A percentile compares a stretch with the other conserved stretches of the same genome.
Conservation (phyloP, 2,888 invertebrate species). For the Agapostemon virescens region DNA sequence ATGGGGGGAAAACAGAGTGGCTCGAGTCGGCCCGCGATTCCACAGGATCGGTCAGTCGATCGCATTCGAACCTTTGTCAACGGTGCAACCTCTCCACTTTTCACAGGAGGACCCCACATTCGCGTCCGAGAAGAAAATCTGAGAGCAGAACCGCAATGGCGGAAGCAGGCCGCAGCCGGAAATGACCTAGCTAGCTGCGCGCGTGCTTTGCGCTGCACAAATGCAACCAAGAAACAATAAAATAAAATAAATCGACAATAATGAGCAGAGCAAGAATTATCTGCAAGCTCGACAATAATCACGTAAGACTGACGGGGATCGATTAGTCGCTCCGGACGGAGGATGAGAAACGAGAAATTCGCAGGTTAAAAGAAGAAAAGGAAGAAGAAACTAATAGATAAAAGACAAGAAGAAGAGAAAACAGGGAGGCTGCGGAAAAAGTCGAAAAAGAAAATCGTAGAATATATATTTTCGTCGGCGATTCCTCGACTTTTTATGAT, state of each 20-base stretch:
- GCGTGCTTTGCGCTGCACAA: slow-evolving; percentile 40
- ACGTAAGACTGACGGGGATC: slow-evolving; percentile 59
- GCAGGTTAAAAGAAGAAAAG: slow-evolving; percentile 1
- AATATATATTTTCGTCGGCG: slow-evolving; percentile 19
- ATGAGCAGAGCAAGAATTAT: slow-evolving; percentile 56
- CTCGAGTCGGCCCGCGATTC: slow-evolving; percentile 35
- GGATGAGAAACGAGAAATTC: neutral
- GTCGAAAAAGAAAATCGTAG: neutral
- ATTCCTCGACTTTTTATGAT: neutral
- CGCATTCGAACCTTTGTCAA: slow-evolving; percentile 12
- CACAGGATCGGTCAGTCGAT: slow-evolving; percentile 12
- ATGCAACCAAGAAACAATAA: slow-evolving; percentile 32
- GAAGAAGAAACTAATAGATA: no score
- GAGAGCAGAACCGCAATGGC: slow-evolving; percentile 1
- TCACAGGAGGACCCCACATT: slow-evolving; percentile 28
- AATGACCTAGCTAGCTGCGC: slow-evolving; percentile 54
- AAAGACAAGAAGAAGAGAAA: slow-evolving; percentile 6
- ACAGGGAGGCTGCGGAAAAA: neutral
- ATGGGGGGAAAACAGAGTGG: neutral
- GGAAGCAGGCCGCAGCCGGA: slow-evolving; percentile 1
- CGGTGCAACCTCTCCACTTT: slow-evolving; percentile 5
- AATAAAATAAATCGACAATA: slow-evolving; percentile 55
- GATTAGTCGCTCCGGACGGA: slow-evolving; percentile 31
- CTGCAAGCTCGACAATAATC: slow-evolving; percentile 63
- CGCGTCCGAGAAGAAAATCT: slow-evolving; percentile 26